Percentiles rank a stretch among this genome's conserved stretches.
Evolutionary conservation across 2,113 vertebrate species (phyloP).

Genomic region (Callionymus lyra): DNA sequence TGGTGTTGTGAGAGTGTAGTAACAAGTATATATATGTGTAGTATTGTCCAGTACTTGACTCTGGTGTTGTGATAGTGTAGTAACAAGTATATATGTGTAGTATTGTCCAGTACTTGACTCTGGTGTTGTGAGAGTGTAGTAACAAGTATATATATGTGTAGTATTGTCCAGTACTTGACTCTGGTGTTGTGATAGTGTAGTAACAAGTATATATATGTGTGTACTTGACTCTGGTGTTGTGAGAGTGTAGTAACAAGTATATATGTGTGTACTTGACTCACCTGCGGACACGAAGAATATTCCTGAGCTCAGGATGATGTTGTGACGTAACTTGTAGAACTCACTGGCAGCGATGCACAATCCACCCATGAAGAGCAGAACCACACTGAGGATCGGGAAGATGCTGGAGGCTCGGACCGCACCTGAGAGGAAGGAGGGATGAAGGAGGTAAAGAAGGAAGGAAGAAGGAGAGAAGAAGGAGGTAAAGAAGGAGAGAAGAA

Average conservation of each 20-base stretch:
- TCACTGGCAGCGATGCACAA: slow-evolving; percentile 98
- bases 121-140: neutral
- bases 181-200: slow-evolving; percentile 1
- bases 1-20: neutral
- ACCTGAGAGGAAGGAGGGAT: no score
- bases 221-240: neutral
- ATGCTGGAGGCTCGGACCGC: slow-evolving; percentile 97
- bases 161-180: slow-evolving; percentile 41
- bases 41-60: slow-evolving; percentile 41
- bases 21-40: no score
- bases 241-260: no score
- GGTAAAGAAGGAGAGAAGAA: no score
- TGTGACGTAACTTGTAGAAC: slow-evolving; percentile 99
- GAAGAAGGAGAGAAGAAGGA: no score
- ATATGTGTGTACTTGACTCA: slow-evolving; percentile 48
- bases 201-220: no score
- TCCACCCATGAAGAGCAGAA: slow-evolving; percentile 98
- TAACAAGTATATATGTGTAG: no score
- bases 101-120: slow-evolving; percentile 43
- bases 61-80: slow-evolving; percentile 1
- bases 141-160: no score
- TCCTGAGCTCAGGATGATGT: slow-evolving; percentile 97
- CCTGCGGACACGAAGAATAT: slow-evolving; percentile 98
- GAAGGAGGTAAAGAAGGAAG: no score
- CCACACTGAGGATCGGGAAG: slow-evolving; percentile 99